These are phyloP conservation scores for Synanthedon formicaeformis DNA, from an alignment of 2,888 invertebrate species.

Conservation along the genomic window DNA sequence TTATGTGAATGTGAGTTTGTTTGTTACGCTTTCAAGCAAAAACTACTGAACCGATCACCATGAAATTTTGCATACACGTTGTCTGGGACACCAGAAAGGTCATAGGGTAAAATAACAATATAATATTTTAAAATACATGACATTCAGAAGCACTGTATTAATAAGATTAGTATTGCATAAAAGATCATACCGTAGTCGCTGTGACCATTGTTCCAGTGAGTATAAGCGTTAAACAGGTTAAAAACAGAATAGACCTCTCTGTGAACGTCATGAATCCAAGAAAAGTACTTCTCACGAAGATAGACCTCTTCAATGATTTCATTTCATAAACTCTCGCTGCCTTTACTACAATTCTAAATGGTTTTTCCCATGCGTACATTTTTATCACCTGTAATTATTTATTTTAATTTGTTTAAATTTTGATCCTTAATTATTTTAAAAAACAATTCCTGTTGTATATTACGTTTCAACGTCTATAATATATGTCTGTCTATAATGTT, in stretches of 20 bases:
- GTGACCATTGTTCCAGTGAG: conserved; percentile 42
- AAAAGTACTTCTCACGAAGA: conserved; percentile 74
- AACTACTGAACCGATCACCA: no score
- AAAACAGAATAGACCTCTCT: conserved; percentile 77
- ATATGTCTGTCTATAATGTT: no score
- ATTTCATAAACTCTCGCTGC: conserved; percentile 70
- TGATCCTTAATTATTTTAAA: conserved; percentile 19
- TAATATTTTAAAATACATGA: background rate
- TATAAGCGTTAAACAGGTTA: conserved; percentile 62
- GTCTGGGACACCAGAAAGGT: no score
- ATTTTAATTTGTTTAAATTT: conserved; percentile 4
- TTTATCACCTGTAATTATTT: conserved; percentile 77
- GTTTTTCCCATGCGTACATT: conserved; percentile 95
- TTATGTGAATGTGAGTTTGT: no score
- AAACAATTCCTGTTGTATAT: background rate
- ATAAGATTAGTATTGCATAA: background rate
- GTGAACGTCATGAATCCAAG: conserved; percentile 80
- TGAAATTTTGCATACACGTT: no score
- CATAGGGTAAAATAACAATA: no score
- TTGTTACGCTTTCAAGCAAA: no score
- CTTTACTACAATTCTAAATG: conserved; percentile 79
- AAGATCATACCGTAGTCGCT: conserved; percentile 37
- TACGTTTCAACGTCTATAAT: no score
- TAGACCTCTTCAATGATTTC: conserved; percentile 65
- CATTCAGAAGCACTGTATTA: background rate